Base-by-base conservation (phyloP, 2,888 invertebrate genomes). In the Hirtodrosophila duncani region DNA sequence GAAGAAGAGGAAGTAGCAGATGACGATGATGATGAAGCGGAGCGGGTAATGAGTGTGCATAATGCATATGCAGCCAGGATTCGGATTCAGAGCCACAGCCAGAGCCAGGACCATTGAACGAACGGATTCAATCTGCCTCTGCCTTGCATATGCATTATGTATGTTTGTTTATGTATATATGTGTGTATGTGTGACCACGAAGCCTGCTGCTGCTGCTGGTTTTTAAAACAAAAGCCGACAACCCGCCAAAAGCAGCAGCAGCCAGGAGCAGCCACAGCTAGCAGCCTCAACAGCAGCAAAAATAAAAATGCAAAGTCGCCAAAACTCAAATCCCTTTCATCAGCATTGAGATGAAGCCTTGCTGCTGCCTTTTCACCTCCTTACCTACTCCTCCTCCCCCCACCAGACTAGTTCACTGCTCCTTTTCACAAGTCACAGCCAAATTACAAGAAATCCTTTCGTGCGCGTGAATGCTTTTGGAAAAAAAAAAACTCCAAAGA, bases 381-480 rank as follows among this genome's bases (percentile, higher is more conserved):
- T 26, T 26, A 26, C 20, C 24, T 39, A 17, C 8, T 36, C 20
- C 23, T 5, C 23, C 31, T 7, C n/a, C 27, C 1, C 13, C 17
- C 7, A 3, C 6, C 18, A 18, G 24, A 9, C 0, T n/a, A n/a
- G n/a, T 27, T 9, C n/a, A 3, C 18, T 38, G 7, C 16, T 7
- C 55, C 69, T 56, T 59, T 65, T 58, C 67, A 77, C 65, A 67
- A 80, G 80, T 66, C 65, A 45, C 63, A 65, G 68, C 70, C 70
- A 81, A 84, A 82, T 83, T 79, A 81, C 79, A 82, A 83, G 83
- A 84, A 84, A 83, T 82, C 82, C 81, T 82, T 83, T 84, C 81
- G 78, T 81, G 79, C 71, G 80, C 79, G 70, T 83, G 81, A 80
- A 81, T 83, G 81, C 83, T 84, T 75, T 65, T 64, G 43, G 36